Percentiles rank a stretch among this genome's conserved stretches.
Conservation (phyloP, 2,888 invertebrate species). For the Pammene aurita region DNA sequence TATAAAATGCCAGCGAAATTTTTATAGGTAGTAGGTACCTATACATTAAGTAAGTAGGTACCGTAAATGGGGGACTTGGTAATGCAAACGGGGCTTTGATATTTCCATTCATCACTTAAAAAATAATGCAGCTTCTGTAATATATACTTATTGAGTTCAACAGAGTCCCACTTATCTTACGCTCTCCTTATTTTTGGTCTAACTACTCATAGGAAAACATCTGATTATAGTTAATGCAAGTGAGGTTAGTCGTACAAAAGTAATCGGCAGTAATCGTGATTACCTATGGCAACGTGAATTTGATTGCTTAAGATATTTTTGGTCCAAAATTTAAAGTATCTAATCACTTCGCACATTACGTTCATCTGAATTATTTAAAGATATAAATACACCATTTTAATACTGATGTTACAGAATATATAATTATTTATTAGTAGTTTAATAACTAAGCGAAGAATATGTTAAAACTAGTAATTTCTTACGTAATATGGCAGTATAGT, state of each 20-base stretch:
- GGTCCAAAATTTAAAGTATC: conserved; percentile 74
- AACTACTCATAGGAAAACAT: neutral
- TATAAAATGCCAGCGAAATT: neutral
- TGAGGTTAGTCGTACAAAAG: conserved; percentile 43
- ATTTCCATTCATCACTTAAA: too few species aligned
- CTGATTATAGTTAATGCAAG: conserved; percentile 38
- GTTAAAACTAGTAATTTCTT: conserved; percentile 71
- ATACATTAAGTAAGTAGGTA: too few species aligned
- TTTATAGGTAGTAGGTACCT: neutral
- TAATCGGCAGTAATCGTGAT: conserved; percentile 76
- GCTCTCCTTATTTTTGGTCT: neutral
- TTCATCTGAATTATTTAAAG: conserved; percentile 59
- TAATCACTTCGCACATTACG: conserved; percentile 65
- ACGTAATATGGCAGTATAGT: conserved; percentile 81
- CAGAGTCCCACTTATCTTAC: neutral
- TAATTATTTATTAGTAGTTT: conserved; percentile 67
- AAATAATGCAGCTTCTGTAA: neutral
- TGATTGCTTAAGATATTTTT: conserved; percentile 79
- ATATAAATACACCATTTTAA: conserved; percentile 81
- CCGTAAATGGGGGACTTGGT: too few species aligned
- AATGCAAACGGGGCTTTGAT: too few species aligned
- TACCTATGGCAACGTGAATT: conserved; percentile 79
- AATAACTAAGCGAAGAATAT: conserved; percentile 76
- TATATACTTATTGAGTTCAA: neutral
- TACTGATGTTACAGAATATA: conserved; percentile 77